These are phyloP conservation scores for Marronus borbonicus DNA, from an alignment of 2,888 invertebrate genomes.

Conservation along the genomic window DNA sequence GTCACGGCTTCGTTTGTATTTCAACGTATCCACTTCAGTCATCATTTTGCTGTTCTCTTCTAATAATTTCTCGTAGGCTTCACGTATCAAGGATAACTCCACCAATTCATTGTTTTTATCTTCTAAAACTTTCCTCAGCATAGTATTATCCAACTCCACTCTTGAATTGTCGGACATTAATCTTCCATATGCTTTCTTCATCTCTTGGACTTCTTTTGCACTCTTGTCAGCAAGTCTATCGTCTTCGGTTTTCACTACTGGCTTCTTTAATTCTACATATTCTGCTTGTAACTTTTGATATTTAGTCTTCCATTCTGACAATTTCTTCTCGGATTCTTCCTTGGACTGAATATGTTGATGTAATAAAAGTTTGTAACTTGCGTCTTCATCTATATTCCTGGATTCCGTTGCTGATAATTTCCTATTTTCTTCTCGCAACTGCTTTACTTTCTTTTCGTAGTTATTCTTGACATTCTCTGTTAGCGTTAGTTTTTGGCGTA, in stretches of 20 bases:
- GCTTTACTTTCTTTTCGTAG: constrained; percentile 62
- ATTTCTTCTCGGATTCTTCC: constrained; percentile 58
- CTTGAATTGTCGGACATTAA: constrained; percentile 64
- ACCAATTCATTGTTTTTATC: constrained; percentile 61
- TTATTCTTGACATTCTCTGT: constrained; percentile 59
- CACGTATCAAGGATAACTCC: constrained; percentile 62
- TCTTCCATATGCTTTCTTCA: constrained; percentile 64
- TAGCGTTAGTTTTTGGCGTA: constrained; percentile 60
- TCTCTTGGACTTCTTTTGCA: constrained; percentile 57
- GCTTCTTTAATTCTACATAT: constrained; percentile 51
- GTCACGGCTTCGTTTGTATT: constrained; percentile 66
- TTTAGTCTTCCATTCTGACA: constrained; percentile 58
- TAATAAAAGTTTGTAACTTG: constrained; percentile 59
- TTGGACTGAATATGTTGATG: constrained; percentile 60
- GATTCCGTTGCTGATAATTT: constrained; percentile 50
- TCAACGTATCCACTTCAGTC: constrained; percentile 67
- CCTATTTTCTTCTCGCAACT: constrained; percentile 62
- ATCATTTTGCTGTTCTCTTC: constrained; percentile 67
- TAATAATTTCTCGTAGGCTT: constrained; percentile 67
- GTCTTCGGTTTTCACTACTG: constrained; percentile 46
- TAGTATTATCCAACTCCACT: constrained; percentile 64
- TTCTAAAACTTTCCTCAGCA: constrained; percentile 60
- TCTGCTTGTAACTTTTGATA: constrained; percentile 59
- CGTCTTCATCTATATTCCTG: constrained; percentile 54
- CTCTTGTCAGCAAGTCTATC: constrained; percentile 48